A percentile compares a stretch with the other conserved stretches of the same genome.
phyloP scores from a whole-genome alignment of 2,888 invertebrate species.

The Poecilus cupreus region DNA sequence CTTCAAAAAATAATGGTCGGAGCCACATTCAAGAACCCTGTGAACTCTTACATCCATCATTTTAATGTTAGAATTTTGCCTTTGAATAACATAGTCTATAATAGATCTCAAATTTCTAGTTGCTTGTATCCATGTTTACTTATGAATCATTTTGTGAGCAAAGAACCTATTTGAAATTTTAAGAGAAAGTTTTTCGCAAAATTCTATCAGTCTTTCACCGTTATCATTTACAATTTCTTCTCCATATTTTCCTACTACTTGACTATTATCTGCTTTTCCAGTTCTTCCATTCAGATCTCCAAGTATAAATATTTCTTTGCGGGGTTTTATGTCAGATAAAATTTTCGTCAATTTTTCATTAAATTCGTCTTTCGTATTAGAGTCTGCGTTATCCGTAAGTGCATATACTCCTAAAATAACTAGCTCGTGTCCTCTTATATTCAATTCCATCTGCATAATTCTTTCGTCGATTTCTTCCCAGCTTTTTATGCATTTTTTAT shows the following conservation, averaged over 20 bases:
- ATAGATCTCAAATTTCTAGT: neutral
- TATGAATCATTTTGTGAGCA: neutral
- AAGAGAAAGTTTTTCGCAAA: neutral
- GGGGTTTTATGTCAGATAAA: neutral
- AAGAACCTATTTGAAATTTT: neutral
- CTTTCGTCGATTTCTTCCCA: too few relatives aligned
- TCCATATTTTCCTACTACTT: slow-evolving; percentile 27
- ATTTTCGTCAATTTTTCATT: neutral
- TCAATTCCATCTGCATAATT: too few relatives aligned
- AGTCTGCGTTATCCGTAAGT: neutral
- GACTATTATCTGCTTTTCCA: neutral
- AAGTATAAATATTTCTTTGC: neutral
- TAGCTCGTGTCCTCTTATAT: neutral
- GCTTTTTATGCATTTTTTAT: neutral
- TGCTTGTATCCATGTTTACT: neutral
- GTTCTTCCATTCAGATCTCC: neutral
- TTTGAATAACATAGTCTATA: neutral
- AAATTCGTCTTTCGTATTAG: neutral
- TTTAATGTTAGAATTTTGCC: neutral
- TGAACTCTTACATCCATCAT: slow-evolving; percentile 23
- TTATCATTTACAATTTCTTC: neutral
- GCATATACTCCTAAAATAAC: neutral
- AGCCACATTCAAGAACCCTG: slow-evolving; percentile 33
- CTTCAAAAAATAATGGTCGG: slow-evolving; percentile 34
- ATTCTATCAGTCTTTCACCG: neutral